These are phyloP conservation scores for Pterobdella sp. DNA, from an alignment of 2,888 invertebrate genomes.

Conservation along the genomic window DNA sequence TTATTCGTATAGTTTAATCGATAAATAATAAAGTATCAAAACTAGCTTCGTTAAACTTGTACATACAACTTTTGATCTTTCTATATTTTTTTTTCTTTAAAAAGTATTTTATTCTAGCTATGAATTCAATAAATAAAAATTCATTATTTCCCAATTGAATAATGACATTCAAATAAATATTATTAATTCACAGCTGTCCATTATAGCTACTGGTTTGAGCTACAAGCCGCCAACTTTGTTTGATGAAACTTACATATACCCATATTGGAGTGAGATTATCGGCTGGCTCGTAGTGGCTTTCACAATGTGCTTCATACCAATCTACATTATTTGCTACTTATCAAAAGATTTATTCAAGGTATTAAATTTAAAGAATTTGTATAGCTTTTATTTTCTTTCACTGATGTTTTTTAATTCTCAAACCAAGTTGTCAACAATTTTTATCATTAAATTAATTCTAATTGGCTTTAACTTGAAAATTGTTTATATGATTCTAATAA, in stretches of 20 bases:
- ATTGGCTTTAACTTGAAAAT: no score
- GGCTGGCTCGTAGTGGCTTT: constrained; percentile 35
- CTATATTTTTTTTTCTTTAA: no score
- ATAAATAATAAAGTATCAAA: no score
- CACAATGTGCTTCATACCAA: constrained; percentile 32
- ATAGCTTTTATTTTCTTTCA: background rate
- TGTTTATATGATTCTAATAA: no score
- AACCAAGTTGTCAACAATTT: background rate
- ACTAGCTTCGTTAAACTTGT: no score
- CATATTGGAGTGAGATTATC: constrained; percentile 32
- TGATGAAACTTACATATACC: constrained; percentile 37
- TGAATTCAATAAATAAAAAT: no score
- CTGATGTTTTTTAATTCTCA: background rate
- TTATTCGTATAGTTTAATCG: background rate
- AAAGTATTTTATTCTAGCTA: no score
- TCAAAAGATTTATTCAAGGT: constrained; percentile 36
- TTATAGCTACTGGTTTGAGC: constrained; percentile 42
- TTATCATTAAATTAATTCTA: background rate
- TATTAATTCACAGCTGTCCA: constrained; percentile 41
- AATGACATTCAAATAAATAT: no score
- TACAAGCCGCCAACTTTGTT: constrained; percentile 40
- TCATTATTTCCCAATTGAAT: no score
- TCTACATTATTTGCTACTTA: constrained; percentile 40
- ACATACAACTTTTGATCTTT: no score
- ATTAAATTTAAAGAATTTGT: background rate